Evolutionary conservation across 2,888 invertebrate species (phyloP).

Genomic region (Stramonita haemastoma): DNA sequence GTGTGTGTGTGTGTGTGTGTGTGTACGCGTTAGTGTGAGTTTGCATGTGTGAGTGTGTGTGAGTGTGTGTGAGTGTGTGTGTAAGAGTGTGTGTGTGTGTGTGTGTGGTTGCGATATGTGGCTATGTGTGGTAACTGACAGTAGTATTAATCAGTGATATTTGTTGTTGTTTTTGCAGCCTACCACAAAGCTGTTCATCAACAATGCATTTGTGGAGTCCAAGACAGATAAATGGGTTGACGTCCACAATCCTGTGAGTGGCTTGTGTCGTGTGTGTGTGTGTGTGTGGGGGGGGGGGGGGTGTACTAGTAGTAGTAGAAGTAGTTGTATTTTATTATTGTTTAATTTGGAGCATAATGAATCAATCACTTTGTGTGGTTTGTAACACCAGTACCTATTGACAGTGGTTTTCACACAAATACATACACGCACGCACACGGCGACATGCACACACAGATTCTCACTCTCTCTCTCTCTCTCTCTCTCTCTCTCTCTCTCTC

Average conservation of each 20-base stretch:
- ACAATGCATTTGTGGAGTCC: conserved; percentile 95
- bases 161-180: conserved; percentile 83
- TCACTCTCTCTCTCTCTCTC: no score
- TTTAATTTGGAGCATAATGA: no score
- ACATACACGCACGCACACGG: no score
- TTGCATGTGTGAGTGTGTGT: background rate
- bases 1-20: no score
- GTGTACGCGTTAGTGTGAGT: no score
- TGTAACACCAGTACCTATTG: no score
- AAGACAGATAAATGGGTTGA: conserved; percentile 96
- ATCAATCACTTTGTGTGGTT: no score
- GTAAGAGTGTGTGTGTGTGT: background rate
- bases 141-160: background rate
- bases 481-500: no score
- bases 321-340: background rate
- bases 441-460: no score
- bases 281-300: no score
- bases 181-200: conserved; percentile 94
- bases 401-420: no score
- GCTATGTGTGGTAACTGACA: background rate
- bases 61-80: background rate
- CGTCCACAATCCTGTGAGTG: conserved; percentile 89
- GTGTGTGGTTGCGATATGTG: background rate
- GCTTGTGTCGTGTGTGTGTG: background rate
- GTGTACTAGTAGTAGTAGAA: background rate